A percentile compares a stretch with the other conserved stretches of the same genome.
Evolutionary conservation across 2,113 vertebrate species (phyloP).

Genomic region (Cricetomys ansorgei): DNA sequence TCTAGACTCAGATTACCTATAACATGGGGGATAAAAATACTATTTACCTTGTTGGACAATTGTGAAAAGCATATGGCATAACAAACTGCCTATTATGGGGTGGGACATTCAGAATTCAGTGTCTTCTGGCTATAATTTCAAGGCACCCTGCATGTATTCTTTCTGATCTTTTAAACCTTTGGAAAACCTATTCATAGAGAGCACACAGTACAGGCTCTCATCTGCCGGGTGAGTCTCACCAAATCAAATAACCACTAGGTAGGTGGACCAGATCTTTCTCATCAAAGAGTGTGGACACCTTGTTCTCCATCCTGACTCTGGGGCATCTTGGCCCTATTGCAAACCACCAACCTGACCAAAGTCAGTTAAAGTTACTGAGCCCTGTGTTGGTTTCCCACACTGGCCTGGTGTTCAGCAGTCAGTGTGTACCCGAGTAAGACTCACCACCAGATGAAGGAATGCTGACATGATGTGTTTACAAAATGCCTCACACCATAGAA

Average conservation of each 20-base stretch:
- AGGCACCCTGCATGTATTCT: neutral
- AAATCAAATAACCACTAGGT: neutral
- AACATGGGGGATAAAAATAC: neutral
- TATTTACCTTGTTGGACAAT: neutral
- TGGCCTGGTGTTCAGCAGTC: neutral
- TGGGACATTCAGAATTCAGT: neutral
- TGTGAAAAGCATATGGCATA: neutral
- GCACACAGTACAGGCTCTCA: neutral
- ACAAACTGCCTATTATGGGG: neutral
- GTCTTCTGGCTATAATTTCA: neutral
- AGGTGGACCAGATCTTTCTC: neutral
- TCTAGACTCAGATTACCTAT: conserved; percentile 28
- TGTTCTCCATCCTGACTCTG: neutral
- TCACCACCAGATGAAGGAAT: neutral
- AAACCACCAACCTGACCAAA: neutral
- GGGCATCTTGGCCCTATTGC: neutral
- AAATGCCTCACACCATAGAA: conserved; percentile 21
- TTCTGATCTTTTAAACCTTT: neutral
- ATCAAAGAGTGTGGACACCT: neutral
- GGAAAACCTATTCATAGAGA: neutral
- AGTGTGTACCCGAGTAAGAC: neutral
- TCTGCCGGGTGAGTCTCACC: neutral
- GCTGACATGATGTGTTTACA: neutral
- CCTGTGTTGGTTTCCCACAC: neutral
- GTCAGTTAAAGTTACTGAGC: neutral